A percentile compares a stretch with the other conserved stretches of the same genome.
Conservation (phyloP, 2,797 vertebrate species). For the Serranus cabrilla region DNA sequence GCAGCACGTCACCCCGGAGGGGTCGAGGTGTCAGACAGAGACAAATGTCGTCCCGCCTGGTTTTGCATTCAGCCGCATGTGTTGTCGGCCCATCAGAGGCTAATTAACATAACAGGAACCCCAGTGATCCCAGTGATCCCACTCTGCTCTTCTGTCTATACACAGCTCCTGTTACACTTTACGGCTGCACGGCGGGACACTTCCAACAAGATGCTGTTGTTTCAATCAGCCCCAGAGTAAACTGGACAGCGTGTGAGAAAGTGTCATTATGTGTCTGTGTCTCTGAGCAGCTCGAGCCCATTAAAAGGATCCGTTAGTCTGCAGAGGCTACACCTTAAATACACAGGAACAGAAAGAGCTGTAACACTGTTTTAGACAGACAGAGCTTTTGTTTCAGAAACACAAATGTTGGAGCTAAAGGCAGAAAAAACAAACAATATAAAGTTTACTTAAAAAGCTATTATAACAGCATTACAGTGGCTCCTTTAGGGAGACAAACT, state of each 20-base stretch:
- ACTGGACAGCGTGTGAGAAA: conserved; percentile 66
- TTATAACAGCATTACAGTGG: not conserved
- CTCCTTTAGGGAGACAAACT: not conserved
- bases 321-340: not conserved
- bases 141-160: conserved; percentile 84
- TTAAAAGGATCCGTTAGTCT: not conserved
- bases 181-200: conserved; percentile 66
- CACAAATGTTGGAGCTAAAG: not conserved
- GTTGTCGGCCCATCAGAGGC: conserved; percentile 92
- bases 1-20: conserved; percentile 78
- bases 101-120: conserved; percentile 96
- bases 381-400: not conserved
- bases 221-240: conserved; percentile 69
- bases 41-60: conserved; percentile 80
- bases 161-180: conserved; percentile 87
- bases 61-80: conserved; percentile 90
- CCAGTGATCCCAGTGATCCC: conserved; percentile 80
- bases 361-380: not conserved
- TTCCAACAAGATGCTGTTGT: conserved; percentile 78
- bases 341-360: not conserved
- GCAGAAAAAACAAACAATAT: not conserved
- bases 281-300: conserved; percentile 5
- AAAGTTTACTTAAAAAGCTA: not conserved
- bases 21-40: conserved; percentile 83
- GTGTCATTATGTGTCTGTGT: conserved; percentile 43